Conservation (phyloP, 2,888 invertebrate genomes). For the Melinaea marsaeus region DNA sequence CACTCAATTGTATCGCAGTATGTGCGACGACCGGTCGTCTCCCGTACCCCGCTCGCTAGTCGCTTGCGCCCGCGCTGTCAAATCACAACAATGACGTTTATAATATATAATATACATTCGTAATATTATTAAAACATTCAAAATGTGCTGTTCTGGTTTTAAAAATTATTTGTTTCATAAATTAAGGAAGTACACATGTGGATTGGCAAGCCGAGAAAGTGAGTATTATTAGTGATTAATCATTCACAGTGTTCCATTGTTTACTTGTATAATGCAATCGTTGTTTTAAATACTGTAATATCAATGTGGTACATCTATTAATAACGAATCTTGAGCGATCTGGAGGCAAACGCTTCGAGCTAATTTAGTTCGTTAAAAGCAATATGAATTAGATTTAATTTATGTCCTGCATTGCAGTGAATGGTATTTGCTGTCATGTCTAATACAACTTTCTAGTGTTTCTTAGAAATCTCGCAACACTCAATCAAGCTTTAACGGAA, state of each 20-base stretch:
- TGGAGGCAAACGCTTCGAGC: conserved; percentile 28
- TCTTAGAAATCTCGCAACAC: conserved; percentile 8
- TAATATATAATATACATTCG: conserved; percentile 43
- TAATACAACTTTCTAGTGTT: conserved; percentile 51
- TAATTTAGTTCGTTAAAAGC: conserved; percentile 33
- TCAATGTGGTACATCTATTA: conserved; percentile 33
- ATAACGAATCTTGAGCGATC: conserved; percentile 32
- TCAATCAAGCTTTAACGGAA: background rate
- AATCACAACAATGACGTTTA: conserved; percentile 60
- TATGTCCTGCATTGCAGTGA: conserved; percentile 18
- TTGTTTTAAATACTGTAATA: conserved; percentile 16
- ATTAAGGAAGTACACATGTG: conserved; percentile 74
- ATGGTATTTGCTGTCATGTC: conserved; percentile 26
- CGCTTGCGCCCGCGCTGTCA: conserved; percentile 38
- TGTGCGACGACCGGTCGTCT: conserved; percentile 55
- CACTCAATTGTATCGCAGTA: conserved; percentile 58
- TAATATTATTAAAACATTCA: conserved; percentile 44
- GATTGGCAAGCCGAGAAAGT: conserved; percentile 70
- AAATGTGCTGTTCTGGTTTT: conserved; percentile 70
- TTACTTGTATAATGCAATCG: conserved; percentile 16
- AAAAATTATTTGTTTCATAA: conserved; percentile 69
- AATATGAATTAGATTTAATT: conserved; percentile 30
- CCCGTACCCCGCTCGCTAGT: conserved; percentile 27
- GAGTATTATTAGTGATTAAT: conserved; percentile 43
- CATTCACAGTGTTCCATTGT: conserved; percentile 10